A percentile compares a stretch with the other conserved stretches of the same genome.
Conservation (phyloP, 2,888 invertebrate genomes). For the Buathra laborator region DNA sequence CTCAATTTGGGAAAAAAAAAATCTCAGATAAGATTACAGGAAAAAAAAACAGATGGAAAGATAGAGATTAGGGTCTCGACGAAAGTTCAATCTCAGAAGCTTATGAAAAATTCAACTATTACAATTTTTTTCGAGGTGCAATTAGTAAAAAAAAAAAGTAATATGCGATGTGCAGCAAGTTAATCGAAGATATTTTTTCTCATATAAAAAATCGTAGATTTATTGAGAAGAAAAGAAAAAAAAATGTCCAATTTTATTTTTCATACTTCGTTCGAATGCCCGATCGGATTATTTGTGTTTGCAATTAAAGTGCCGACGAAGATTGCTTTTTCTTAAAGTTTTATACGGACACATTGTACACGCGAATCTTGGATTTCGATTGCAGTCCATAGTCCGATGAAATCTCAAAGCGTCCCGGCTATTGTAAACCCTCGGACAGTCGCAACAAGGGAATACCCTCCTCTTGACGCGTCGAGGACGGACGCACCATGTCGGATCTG, state of each 20-base stretch:
- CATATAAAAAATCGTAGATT: neutral
- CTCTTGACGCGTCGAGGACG: slow-evolving; percentile 25
- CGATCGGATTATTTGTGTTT: slow-evolving; percentile 79
- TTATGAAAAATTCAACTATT: neutral
- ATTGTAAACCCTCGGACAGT: slow-evolving; percentile 89
- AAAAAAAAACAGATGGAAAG: slow-evolving; percentile 4
- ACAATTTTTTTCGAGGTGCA: slow-evolving; percentile 8
- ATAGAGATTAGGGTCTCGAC: slow-evolving; percentile 1
- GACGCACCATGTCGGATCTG: slow-evolving; percentile 47
- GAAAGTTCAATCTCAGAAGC: slow-evolving; percentile 9
- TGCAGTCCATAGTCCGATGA: slow-evolving; percentile 84
- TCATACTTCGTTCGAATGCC: neutral
- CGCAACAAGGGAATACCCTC: slow-evolving; percentile 86
- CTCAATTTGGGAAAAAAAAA: neutral
- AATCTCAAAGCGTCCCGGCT: slow-evolving; percentile 80
- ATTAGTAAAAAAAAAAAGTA: neutral
- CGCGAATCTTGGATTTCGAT: slow-evolving; percentile 84
- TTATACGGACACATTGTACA: slow-evolving; percentile 84
- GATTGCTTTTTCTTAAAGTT: slow-evolving; percentile 84
- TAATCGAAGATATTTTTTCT: slow-evolving; percentile 1
- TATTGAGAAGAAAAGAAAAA: neutral
- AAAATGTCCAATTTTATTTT: neutral
- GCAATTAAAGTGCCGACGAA: slow-evolving; percentile 83
- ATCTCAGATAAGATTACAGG: neutral
- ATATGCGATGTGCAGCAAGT: slow-evolving; percentile 3